phyloP scores from a whole-genome alignment of 1,140 invertebrate species.

The Adoxophyes honmai region DNA sequence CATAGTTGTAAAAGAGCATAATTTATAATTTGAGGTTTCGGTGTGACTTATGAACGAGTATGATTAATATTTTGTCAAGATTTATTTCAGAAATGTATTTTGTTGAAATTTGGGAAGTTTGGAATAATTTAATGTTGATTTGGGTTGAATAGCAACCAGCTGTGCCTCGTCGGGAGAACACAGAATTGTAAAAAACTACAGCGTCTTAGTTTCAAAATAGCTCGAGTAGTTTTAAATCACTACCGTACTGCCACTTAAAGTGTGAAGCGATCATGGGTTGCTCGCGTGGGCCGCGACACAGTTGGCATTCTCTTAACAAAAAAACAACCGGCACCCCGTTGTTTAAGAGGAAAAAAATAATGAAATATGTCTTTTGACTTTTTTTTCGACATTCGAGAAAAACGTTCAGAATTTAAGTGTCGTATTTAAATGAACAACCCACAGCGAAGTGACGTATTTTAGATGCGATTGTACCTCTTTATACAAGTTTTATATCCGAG shows the following conservation, averaged over 20 bases:
- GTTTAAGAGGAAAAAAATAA: slow-evolving; percentile 72
- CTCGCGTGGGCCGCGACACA: slow-evolving; percentile 52
- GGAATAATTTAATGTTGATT: neutral
- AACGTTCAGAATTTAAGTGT: slow-evolving; percentile 62
- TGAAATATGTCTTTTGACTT: slow-evolving; percentile 66
- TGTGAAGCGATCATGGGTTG: slow-evolving; percentile 63
- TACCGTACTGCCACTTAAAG: slow-evolving; percentile 69
- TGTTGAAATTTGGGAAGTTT: neutral
- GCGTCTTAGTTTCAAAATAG: slow-evolving; percentile 40
- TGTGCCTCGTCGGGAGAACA: neutral
- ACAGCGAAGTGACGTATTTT: slow-evolving; percentile 48
- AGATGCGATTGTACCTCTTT: slow-evolving; percentile 19
- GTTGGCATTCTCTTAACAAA: slow-evolving; percentile 61
- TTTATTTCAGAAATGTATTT: neutral
- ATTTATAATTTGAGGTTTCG: slow-evolving; percentile 40
- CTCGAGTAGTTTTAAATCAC: slow-evolving; percentile 52
- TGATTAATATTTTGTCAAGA: neutral
- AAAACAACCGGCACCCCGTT: slow-evolving; percentile 67
- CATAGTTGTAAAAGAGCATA: slow-evolving; percentile 41
- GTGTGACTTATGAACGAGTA: neutral
- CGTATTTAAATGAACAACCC: slow-evolving; percentile 51
- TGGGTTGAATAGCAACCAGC: neutral
- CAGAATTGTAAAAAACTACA: slow-evolving; percentile 1
- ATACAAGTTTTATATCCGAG: neutral
- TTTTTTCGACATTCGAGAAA: slow-evolving; percentile 69